Base-by-base conservation (phyloP, 1,140 invertebrate species). In the Drosophila oshimai region DNA sequence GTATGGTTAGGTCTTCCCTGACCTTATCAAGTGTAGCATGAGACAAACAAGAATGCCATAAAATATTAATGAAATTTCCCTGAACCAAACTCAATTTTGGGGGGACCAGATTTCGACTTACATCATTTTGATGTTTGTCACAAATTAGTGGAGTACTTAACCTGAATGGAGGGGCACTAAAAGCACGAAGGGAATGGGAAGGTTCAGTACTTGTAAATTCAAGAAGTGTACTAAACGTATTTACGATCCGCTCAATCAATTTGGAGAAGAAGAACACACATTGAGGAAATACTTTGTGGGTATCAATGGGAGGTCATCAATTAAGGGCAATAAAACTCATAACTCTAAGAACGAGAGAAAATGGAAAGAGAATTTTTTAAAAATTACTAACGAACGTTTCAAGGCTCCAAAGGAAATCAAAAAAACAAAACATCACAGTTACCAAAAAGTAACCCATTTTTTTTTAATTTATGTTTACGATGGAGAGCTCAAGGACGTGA, bases 361-460 rank as follows among this genome's bases (percentile, higher is more conserved):
- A 2, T 20, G 6, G 26, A 44, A 17, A 17, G 26, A 15, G 24
- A 24, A 57, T 20, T 33, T 12, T 6, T 22, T 15, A 5, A 60
- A 22, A 37, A 2, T 2, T 3, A 39, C n/a, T n/a, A n/a, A n/a
- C n/a, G n/a, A n/a, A n/a, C n/a, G 10, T 12, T 20, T 2, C 6
- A 37, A 37, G 20, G 18, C 6, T 3, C 7, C 49, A 26, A 22
- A 60, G 28, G 45, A 71, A 65, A 65, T 33, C 34, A 36, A 57
- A 53, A 51, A 76, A 73, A 83, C 64, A 70, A 51, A 74, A 64
- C 61, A 61, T 65, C 70, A 83, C 72, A 69, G 73, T 62, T 61
- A 74, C 58, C 74, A 64, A 71, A 84, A 62, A 67, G 65, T 65
- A 77, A 83, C 83, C 58, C 75, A 58, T 70, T 58, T 74, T 65